phyloP scores from a whole-genome alignment of 2,888 invertebrate species.

The Euzetes globulus region DNA sequence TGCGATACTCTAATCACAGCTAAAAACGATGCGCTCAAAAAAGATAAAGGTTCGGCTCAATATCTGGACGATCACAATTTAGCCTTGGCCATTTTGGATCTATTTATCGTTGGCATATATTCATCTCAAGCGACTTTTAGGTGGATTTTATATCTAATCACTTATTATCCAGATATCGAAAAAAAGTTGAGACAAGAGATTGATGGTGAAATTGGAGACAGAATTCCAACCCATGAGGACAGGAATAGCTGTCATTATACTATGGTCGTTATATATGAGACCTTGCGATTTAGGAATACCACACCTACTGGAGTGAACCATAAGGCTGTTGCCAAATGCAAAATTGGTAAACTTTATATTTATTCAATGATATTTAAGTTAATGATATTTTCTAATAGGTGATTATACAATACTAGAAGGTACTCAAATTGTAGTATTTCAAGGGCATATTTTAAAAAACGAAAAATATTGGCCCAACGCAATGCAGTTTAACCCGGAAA shows the following conservation, averaged over 20 bases:
- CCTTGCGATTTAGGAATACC: not conserved
- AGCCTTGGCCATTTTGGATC: not conserved
- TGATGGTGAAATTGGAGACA: not conserved
- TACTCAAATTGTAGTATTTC: not conserved
- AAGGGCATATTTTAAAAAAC: not conserved
- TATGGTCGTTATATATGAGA: not conserved
- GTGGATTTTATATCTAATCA: not conserved
- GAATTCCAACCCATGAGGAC: not conserved
- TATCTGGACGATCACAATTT: not conserved
- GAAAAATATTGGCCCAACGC: conserved; percentile 5
- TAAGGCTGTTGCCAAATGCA: not conserved
- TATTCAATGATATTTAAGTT: no score
- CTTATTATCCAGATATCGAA: not conserved
- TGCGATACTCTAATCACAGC: not conserved
- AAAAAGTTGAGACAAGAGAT: conserved; percentile 3
- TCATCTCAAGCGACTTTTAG: not conserved
- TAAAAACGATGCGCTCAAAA: not conserved
- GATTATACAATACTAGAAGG: conserved; percentile 1
- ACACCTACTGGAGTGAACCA: not conserved
- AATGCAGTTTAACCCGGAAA: not conserved
- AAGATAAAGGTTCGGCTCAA: not conserved
- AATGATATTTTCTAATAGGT: no score
- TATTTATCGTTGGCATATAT: not conserved
- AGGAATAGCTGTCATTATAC: not conserved
- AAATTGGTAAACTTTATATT: not conserved